Evolutionary conservation across 2,888 invertebrate species (phyloP), one percentile per base, ranked within the genome.

Genomic region (Aphodius sticticus): DNA sequence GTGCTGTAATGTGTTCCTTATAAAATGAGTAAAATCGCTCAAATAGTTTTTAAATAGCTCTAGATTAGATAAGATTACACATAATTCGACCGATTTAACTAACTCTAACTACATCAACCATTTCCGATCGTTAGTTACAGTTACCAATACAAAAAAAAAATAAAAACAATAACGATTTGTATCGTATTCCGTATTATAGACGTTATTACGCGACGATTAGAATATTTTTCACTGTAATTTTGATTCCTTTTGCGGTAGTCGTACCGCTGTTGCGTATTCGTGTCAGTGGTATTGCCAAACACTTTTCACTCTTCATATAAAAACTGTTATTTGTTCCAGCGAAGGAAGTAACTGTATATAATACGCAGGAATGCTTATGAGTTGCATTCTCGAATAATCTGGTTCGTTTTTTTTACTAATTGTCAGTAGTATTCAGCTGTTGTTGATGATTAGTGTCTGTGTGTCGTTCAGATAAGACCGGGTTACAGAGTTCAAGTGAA

Each of bases 271-370:
- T 53, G 12, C 53, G 53, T 53, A 53, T 53, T 53, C 4, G 12
- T 53, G 53, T 53, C 53, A 12, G 53, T 9, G 53, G 53, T 53
- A 53, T 53, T 53, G 53, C 53, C 53, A 53, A 53, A 53, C 53
- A 53, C 53, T 53, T 53, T 53, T 12, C 53, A 53, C 26, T 53
- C 53, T 53, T 53, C 53, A 53, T 53, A 9, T 53, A 53, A 53
- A 53, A 53, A 53, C 53, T 53, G 53, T 53, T 53, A 53, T 53
- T 53, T 53, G 53, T 53, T 53, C 53, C 53, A 53, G 53, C 53
- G 7, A 53, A 53, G 53, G 53, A 53, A 53, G 53, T 53, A 53
- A 53, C 53, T 53, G 53, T 53, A 53, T 12, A 53, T 12, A 12
- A 53, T 53, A 53, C 53, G 12, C 53, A 53, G 53, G 53, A 53